Evolutionary conservation across 1,140 invertebrate genomes (phyloP).

Genomic region (Alviniconcha marisindica): DNA sequence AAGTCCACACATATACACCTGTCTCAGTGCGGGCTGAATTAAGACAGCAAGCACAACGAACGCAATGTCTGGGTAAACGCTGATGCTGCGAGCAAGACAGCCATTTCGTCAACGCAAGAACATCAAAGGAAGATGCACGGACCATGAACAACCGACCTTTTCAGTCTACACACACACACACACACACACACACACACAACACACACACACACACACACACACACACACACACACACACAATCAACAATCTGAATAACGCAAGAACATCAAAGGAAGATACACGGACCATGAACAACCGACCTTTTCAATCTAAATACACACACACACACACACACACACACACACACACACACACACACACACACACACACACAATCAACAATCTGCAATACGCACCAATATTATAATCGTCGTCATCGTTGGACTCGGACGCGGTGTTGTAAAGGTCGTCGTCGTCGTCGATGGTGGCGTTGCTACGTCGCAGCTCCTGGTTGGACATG

Average conservation of each 20-base stretch:
- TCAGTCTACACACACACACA: not conserved
- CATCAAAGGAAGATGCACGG: no score
- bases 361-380: not conserved
- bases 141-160: no score
- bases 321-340: not conserved
- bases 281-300: no score
- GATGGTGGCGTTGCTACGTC: constrained; percentile 22
- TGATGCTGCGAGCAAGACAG: no score
- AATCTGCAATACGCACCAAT: not conserved
- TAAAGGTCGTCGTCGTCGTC: constrained; percentile 28
- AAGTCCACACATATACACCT: not conserved
- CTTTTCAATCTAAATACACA: not conserved
- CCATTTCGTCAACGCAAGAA: no score
- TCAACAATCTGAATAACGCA: no score
- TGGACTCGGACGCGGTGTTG: constrained; percentile 7
- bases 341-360: not conserved
- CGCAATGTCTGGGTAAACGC: no score
- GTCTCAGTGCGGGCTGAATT: no score
- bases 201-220: no score
- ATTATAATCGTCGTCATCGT: constrained; percentile 15
- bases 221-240: no score
- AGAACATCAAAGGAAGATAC: no score
- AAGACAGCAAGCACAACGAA: not conserved
- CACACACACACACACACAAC: not conserved
- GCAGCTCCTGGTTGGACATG: not conserved